These are phyloP conservation scores for Ataeniobius toweri DNA, from an alignment of 2,797 vertebrate species.

Conservation along the genomic window DNA sequence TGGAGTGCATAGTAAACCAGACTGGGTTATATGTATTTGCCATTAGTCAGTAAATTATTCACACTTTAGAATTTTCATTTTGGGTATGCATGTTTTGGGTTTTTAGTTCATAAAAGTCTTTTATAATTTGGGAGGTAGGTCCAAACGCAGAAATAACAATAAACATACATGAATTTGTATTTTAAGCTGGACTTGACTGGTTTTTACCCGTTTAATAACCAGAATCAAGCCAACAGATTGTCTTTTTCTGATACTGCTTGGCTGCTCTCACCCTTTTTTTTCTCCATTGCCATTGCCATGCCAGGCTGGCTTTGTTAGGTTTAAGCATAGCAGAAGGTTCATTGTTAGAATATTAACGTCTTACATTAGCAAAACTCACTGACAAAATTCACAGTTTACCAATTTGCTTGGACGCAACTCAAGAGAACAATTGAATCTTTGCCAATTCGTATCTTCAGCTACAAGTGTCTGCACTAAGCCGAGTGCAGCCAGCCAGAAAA, in stretches of 20 bases:
- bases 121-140: not conserved
- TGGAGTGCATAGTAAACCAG: not conserved
- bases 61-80: not conserved
- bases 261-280: not conserved
- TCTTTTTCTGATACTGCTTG: conserved; percentile 34
- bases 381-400: conserved; percentile 50
- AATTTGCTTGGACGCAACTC: conserved; percentile 70
- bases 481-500: conserved; percentile 62
- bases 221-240: conserved; percentile 5
- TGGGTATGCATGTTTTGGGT: not conserved
- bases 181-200: conserved; percentile 32
- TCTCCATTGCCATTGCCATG: not conserved
- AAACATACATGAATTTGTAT: not conserved
- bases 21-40: not conserved
- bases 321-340: conserved; percentile 51
- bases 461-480: conserved; percentile 71
- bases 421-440: conserved; percentile 77
- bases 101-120: not conserved
- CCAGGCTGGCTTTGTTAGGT: conserved; percentile 58
- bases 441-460: conserved; percentile 59
- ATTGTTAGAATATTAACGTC: conserved; percentile 61
- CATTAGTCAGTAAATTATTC: not conserved
- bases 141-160: not conserved
- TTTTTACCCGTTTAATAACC: conserved; percentile 26
- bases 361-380: conserved; percentile 60